These are phyloP conservation scores for Argya squamiceps DNA, from an alignment of 2,797 vertebrate species.

Conservation along the genomic window DNA sequence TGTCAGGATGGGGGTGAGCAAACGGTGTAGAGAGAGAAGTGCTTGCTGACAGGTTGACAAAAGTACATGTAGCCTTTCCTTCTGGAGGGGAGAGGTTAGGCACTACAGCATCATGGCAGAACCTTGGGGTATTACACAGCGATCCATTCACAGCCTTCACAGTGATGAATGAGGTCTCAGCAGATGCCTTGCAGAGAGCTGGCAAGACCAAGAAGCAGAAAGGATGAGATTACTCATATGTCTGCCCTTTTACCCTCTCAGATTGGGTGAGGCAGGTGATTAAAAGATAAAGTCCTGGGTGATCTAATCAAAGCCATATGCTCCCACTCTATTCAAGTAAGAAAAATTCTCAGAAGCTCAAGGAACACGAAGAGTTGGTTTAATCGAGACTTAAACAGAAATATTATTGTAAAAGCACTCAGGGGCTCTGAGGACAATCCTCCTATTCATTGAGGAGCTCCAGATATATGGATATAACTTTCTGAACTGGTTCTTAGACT, in stretches of 20 bases:
- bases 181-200: constrained; percentile 74
- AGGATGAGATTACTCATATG: constrained; percentile 60
- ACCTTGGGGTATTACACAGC: constrained; percentile 65
- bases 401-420: constrained; percentile 14
- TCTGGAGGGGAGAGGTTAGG: constrained; percentile 56
- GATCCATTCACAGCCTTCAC: constrained; percentile 67
- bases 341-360: constrained; percentile 35
- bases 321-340: constrained; percentile 8
- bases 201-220: not conserved
- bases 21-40: constrained; percentile 69
- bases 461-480: not conserved
- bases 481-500: not conserved
- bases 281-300: constrained; percentile 40
- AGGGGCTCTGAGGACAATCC: not conserved
- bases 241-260: constrained; percentile 39
- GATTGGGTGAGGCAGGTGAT: constrained; percentile 60
- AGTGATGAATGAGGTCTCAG: constrained; percentile 79
- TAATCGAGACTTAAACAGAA: constrained; percentile 24
- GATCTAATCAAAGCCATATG: constrained; percentile 73
- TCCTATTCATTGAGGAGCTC: constrained; percentile 8
- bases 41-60: constrained; percentile 78
- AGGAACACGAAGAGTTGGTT: constrained; percentile 32
- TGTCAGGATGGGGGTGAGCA: constrained; percentile 30
- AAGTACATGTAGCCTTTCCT: constrained; percentile 69
- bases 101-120: constrained; percentile 16